Evolutionary conservation across 2,888 invertebrate genomes (phyloP).

Genomic region (Torymus aiolomorphi): DNA sequence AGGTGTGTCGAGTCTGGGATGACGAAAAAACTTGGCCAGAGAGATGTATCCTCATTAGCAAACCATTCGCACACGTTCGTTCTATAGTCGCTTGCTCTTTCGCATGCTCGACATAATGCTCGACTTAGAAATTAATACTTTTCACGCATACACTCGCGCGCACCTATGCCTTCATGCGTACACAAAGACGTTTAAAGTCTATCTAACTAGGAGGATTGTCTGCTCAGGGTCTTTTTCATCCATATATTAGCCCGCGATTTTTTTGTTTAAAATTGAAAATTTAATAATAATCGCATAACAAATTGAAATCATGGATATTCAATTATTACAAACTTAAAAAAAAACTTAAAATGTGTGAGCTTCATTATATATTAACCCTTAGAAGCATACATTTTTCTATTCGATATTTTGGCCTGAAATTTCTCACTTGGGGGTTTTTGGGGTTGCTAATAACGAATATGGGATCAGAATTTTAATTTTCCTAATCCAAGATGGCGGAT

Average conservation of each 20-base stretch:
- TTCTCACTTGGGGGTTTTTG: no score
- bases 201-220: conserved; percentile 69
- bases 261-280: not conserved
- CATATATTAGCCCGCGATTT: conserved; percentile 35
- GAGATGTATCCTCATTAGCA: conserved; percentile 39
- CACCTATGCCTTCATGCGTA: conserved; percentile 60
- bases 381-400: no score
- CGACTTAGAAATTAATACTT: conserved; percentile 71
- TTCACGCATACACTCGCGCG: conserved; percentile 63
- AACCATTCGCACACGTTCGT: conserved; percentile 31
- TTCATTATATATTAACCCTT: conserved; percentile 3
- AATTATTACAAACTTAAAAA: no score
- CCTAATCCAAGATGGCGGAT: no score
- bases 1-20: conserved; percentile 52
- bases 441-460: no score
- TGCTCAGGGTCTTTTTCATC: conserved; percentile 67
- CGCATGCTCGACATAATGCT: conserved; percentile 11
- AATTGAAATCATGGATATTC: no score
- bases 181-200: conserved; percentile 65
- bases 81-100: not conserved
- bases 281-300: no score
- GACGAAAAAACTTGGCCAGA: conserved; percentile 52
- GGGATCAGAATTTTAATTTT: no score
- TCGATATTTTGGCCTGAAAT: no score
- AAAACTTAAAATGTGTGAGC: conserved; percentile 3